These are phyloP conservation scores for Acleris sparsana DNA, from an alignment of 2,888 invertebrate genomes.

Conservation along the genomic window DNA sequence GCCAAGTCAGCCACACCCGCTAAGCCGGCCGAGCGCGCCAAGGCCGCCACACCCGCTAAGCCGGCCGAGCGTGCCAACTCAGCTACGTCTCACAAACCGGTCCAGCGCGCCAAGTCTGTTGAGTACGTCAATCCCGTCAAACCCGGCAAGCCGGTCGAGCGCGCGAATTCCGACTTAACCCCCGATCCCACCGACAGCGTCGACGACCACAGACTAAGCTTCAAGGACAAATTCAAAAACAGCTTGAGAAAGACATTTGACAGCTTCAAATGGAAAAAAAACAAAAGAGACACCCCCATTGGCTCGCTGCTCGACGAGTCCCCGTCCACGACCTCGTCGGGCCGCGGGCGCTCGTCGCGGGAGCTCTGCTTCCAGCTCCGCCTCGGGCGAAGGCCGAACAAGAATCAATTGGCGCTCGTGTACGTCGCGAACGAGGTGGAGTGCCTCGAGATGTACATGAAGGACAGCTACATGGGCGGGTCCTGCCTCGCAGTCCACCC, in stretches of 20 bases:
- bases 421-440: conserved; percentile 54
- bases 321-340: not conserved
- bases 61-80: too few species aligned
- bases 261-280: not conserved
- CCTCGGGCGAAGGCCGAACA: not conserved
- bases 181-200: conserved; percentile 41
- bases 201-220: conserved; percentile 38
- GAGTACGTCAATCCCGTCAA: too few species aligned
- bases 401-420: conserved; percentile 35
- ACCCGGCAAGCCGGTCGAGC: too few species aligned
- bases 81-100: too few species aligned
- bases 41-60: too few species aligned
- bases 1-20: too few species aligned
- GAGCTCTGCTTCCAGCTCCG: conserved; percentile 23
- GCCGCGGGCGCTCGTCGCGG: not conserved
- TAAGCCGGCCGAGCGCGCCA: too few species aligned
- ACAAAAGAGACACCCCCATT: too few species aligned
- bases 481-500: conserved; percentile 75
- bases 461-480: conserved; percentile 80
- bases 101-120: too few species aligned
- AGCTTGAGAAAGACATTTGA: not conserved
- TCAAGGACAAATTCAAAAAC: not conserved
- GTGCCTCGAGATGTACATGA: conserved; percentile 63
- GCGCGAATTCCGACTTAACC: too few species aligned
- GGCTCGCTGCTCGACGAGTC: not conserved